phyloP scores from a whole-genome alignment of 2,797 vertebrate genomes.

The Agapornis canus region DNA sequence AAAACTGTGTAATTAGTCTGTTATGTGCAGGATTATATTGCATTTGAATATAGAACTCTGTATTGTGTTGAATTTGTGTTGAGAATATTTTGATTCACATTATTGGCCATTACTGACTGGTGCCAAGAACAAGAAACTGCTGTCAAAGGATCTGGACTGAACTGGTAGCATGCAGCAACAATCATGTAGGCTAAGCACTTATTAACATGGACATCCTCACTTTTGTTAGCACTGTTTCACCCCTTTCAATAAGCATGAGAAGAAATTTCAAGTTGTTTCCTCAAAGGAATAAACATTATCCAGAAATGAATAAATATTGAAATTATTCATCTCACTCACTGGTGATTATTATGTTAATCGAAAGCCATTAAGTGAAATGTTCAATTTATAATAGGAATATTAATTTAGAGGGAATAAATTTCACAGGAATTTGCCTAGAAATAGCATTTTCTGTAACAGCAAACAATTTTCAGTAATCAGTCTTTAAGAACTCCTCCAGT shows the following conservation, averaged over 20 bases:
- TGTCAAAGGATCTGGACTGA: not conserved
- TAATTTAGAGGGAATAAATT: not conserved
- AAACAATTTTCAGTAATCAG: not conserved
- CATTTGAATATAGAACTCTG: not conserved
- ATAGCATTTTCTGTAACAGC: not conserved
- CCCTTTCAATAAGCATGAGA: not conserved
- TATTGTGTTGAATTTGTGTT: not conserved
- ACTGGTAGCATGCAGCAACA: fast-evolving
- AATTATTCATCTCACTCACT: not conserved
- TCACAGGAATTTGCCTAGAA: not conserved
- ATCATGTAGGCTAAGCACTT: not conserved
- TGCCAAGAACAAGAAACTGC: not conserved
- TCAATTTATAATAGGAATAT: not conserved
- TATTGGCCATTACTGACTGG: not conserved
- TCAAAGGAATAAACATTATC: not conserved
- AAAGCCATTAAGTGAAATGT: not conserved
- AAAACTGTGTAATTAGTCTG: not conserved
- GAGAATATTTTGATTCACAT: not conserved
- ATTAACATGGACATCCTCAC: not conserved
- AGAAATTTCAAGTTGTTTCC: not conserved
- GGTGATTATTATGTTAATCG: not conserved
- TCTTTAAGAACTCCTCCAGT: not conserved
- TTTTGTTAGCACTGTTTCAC: not conserved
- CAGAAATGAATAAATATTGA: not conserved
- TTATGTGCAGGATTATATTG: not conserved